These are phyloP conservation scores for Synanthedon tipuliformis DNA, from an alignment of 2,888 invertebrate genomes.

Conservation along the genomic window DNA sequence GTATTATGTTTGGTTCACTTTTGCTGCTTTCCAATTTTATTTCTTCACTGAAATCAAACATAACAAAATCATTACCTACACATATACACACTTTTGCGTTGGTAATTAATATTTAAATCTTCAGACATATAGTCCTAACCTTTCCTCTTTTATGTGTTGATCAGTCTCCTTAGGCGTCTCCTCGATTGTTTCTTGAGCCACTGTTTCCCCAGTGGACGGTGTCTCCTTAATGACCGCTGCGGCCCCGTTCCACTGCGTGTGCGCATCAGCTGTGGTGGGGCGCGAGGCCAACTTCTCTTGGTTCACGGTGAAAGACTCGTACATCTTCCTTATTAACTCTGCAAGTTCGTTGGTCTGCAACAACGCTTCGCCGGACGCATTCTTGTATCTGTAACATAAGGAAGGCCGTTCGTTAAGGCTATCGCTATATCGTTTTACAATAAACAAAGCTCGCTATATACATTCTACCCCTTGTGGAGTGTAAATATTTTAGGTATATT, in stretches of 20 bases:
- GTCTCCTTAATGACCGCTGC: slow-evolving; percentile 1
- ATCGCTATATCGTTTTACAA: no score
- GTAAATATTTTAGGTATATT: no score
- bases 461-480: no score
- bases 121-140: no score
- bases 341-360: slow-evolving; percentile 48
- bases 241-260: slow-evolving; percentile 38
- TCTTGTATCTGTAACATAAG: slow-evolving; percentile 34
- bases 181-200: slow-evolving; percentile 7
- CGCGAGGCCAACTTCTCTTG: slow-evolving; percentile 35
- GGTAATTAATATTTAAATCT: no score
- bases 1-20: slow-evolving; percentile 32
- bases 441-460: no score
- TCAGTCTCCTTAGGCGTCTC: neutral
- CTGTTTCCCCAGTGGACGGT: neutral
- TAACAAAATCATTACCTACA: no score
- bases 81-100: no score
- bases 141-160: no score
- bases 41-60: slow-evolving; percentile 26
- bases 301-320: slow-evolving; percentile 42
- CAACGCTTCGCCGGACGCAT: slow-evolving; percentile 41
- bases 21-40: slow-evolving; percentile 28
- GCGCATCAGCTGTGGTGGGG: slow-evolving; percentile 38
- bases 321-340: slow-evolving; percentile 53
- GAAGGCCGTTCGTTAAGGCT: no score